Percentiles rank a stretch among this genome's conserved stretches.
phyloP scores from a whole-genome alignment of 1,140 invertebrate species.

The Acyrthosiphon pisum region DNA sequence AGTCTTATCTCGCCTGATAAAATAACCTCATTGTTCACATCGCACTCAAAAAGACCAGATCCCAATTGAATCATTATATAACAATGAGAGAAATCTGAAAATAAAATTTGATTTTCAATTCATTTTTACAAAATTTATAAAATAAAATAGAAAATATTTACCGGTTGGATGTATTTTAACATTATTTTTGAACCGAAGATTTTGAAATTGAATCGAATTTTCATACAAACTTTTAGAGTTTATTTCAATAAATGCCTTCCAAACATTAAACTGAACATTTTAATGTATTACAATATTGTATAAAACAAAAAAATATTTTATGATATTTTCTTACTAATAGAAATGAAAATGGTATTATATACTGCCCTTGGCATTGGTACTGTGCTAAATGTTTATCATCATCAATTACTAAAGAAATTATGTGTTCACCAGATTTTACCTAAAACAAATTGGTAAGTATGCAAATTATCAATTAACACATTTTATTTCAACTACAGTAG shows the following conservation, averaged over 20 bases:
- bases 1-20: not conserved
- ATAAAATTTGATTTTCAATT: too few relatives aligned
- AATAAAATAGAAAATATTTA: not conserved
- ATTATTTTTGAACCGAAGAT: constrained; percentile 7
- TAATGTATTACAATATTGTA: not conserved
- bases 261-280: constrained; percentile 9
- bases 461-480: not conserved
- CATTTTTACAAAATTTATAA: not conserved
- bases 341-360: not conserved
- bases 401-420: not conserved
- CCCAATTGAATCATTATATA: constrained; percentile 17
- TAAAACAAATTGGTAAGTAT: not conserved
- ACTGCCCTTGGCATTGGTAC: not conserved
- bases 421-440: not conserved
- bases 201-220: not conserved
- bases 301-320: not conserved
- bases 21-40: not conserved
- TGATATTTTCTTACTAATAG: not conserved
- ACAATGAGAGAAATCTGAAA: not conserved
- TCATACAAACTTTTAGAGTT: not conserved
- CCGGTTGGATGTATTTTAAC: not conserved
- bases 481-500: not conserved
- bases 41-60: constrained; percentile 11
- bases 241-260: not conserved
- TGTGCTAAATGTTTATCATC: not conserved